Conservation (phyloP, 2,113 vertebrate genomes). For the Lepus americanus region DNA sequence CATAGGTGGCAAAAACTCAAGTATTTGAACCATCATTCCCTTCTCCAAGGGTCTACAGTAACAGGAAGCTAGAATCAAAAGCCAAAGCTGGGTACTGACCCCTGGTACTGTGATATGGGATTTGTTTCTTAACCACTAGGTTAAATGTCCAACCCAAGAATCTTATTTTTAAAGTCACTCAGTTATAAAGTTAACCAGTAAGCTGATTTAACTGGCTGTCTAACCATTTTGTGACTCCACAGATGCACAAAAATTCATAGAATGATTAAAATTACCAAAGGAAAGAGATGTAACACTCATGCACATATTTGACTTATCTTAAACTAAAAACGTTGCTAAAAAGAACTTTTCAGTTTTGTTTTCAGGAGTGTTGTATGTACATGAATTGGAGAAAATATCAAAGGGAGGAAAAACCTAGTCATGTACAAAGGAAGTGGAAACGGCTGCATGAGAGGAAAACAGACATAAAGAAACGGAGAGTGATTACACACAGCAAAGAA, state of each 20-base stretch:
- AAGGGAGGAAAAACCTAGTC: conserved; percentile 44
- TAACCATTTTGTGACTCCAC: conserved; percentile 69
- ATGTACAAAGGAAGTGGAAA: conserved; percentile 70
- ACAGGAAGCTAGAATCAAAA: too few species aligned
- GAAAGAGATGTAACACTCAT: conserved; percentile 58
- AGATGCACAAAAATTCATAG: conserved; percentile 62
- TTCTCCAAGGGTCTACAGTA: too few species aligned
- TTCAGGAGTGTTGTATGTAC: conserved; percentile 54
- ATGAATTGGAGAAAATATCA: conserved; percentile 48
- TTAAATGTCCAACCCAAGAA: not conserved
- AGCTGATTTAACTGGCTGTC: conserved; percentile 81
- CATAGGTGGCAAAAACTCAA: too few species aligned
- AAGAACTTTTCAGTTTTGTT: conserved; percentile 72
- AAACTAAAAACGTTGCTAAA: conserved; percentile 61
- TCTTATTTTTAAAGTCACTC: conserved; percentile 54
- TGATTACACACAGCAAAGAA: conserved; percentile 59
- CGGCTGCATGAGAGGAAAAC: conserved; percentile 42
- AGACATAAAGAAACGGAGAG: conserved; percentile 59
- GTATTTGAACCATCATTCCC: too few species aligned
- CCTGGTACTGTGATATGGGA: too few species aligned
- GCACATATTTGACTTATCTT: conserved; percentile 44
- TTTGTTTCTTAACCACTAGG: too few species aligned
- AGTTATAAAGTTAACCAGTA: conserved; percentile 47
- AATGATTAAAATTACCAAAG: conserved; percentile 70
- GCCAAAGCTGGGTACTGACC: too few species aligned